These are phyloP conservation scores for Bathynomus jamesi DNA, from an alignment of 1,140 invertebrate genomes.

Conservation along the genomic window DNA sequence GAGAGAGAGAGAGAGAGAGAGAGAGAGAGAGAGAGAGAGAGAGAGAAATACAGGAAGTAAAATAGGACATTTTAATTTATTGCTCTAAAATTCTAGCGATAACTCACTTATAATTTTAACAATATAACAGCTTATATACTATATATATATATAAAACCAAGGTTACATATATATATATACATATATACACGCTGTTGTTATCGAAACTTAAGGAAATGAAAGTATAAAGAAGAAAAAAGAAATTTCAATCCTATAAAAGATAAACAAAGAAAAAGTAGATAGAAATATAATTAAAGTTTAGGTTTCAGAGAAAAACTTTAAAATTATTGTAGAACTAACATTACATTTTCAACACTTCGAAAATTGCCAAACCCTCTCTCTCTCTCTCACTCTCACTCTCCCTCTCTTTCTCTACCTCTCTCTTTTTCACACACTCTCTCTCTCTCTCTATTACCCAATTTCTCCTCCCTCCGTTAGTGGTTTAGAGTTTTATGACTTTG, in stretches of 20 bases:
- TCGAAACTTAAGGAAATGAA: too few relatives aligned
- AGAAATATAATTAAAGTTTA: too few relatives aligned
- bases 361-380: neutral
- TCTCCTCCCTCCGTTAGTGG: neutral
- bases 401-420: neutral
- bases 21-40: neutral
- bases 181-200: neutral
- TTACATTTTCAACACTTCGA: neutral
- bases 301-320: too few relatives aligned
- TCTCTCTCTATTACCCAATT: neutral
- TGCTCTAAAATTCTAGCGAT: too few relatives aligned
- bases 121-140: neutral
- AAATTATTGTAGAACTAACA: neutral
- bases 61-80: too few relatives aligned
- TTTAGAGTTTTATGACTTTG: neutral
- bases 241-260: too few relatives aligned
- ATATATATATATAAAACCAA: neutral
- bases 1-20: slow-evolving; percentile 12
- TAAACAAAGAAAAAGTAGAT: too few relatives aligned
- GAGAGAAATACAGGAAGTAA: too few relatives aligned
- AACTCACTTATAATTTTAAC: too few relatives aligned
- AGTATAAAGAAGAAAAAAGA: too few relatives aligned
- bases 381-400: neutral
- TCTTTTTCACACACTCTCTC: neutral
- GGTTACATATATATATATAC: neutral